Evolutionary conservation across 2,797 vertebrate species (phyloP).

Genomic region (Pelobates cultripes): DNA sequence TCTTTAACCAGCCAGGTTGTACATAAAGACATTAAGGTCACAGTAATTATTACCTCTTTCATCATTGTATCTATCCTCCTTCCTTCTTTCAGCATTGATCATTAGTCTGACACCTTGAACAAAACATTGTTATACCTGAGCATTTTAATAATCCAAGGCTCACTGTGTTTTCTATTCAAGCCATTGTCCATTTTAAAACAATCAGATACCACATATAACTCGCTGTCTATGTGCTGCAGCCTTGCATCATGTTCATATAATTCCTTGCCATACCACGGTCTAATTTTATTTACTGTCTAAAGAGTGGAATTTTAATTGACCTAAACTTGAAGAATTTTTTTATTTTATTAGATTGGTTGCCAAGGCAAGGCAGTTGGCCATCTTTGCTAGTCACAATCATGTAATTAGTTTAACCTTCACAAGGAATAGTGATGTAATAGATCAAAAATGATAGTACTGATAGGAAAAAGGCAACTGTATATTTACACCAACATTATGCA

Average conservation of each 20-base stretch:
- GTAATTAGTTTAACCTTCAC: conserved; percentile 44
- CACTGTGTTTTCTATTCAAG: not conserved
- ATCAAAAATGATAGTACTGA: conserved; percentile 12
- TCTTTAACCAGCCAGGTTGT: conserved; percentile 59
- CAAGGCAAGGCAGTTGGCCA: conserved; percentile 2
- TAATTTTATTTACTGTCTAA: conserved; percentile 32
- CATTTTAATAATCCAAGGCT: conserved; percentile 70
- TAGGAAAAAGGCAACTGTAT: not conserved
- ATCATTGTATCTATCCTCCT: conserved; percentile 70
- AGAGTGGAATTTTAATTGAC: conserved; percentile 53
- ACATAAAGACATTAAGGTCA: conserved; percentile 71
- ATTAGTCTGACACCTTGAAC: conserved; percentile 72
- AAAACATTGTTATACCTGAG: conserved; percentile 74
- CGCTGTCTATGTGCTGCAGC: conserved; percentile 41
- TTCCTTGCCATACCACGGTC: not conserved
- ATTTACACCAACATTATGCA: not conserved
- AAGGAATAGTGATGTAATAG: conserved; percentile 42
- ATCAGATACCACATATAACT: conserved; percentile 59
- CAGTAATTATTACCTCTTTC: conserved; percentile 78
- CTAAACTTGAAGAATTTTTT: conserved; percentile 32
- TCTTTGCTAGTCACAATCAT: conserved; percentile 23
- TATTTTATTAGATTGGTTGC: conserved; percentile 38
- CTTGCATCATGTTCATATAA: not conserved
- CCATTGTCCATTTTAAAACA: conserved; percentile 54
- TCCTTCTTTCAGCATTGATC: conserved; percentile 65